Base-by-base conservation (phyloP, 2,888 invertebrate species). In the Stenichneumon culpator region DNA sequence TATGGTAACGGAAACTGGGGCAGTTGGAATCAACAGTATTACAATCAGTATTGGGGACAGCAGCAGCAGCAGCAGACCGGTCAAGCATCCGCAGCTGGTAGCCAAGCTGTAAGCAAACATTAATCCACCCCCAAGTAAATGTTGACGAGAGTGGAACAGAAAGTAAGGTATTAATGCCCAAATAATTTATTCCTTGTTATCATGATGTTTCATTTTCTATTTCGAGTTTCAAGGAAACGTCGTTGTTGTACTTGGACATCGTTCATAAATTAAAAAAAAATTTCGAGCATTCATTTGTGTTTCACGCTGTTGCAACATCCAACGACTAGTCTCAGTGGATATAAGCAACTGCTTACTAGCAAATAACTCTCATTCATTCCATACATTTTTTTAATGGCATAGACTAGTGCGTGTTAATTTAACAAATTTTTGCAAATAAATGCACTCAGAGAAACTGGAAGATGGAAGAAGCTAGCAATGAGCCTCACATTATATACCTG, bases 1-100 rank as follows among this genome's bases (percentile, higher is more conserved):
- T 93, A 93, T 50, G 93, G 93, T 44, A 93, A 93, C 82, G 93
- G 93, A 77, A 94, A 93, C 87, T 94, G 93, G 92, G 91, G 89
- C 79, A 90, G 90, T 89, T 93, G 92, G 93, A 92, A 92, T 88
- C 90, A 90, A 90, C 93, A 93, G 93, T 93, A 93, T 93, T 93
- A 93, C 90, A 91, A 92, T 91, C 93, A 93, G 92, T 93, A 93
- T 93, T 93, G 93, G 93, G 90, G 90, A 85, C 91, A 92, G 86
- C 92, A 91, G 83, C 91, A 89, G 87, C 36, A 36, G 82, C 93
- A 92, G 83, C 91, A 89, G 87, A 89, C 88, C 70, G 89, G 93
- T 84, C 92, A 92, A 72, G 89, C 92, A 65, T 89, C 92, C 52
- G 83, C 91, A 84, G 89, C 90, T 86, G 89, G 91, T 89, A 89